Evolutionary conservation across 1,140 invertebrate species (phyloP).

Genomic region (Listronotus bonariensis): DNA sequence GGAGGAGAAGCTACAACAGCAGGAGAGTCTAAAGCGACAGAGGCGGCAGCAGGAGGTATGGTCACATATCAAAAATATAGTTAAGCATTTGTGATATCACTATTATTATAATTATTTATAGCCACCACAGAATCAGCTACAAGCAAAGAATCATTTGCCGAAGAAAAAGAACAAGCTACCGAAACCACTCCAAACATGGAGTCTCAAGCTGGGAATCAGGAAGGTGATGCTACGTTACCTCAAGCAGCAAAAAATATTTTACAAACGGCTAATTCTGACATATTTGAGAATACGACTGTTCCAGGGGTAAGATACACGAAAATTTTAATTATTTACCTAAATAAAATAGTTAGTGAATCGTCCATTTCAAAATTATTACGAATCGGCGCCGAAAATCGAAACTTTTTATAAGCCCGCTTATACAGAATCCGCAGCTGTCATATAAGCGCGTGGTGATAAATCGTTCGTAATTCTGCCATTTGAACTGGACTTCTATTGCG

Average conservation of each 20-base stretch:
- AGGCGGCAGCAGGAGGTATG: not conserved
- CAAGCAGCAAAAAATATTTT: constrained; percentile 18
- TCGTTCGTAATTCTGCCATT: no score
- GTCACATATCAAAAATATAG: not conserved
- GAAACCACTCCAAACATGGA: not conserved
- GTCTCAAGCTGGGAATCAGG: not conserved
- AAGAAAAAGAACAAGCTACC: not conserved
- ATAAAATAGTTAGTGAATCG: not conserved
- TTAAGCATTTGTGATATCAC: not conserved
- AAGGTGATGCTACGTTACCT: constrained; percentile 3
- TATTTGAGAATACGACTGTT: constrained; percentile 24
- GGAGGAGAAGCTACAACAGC: not conserved
- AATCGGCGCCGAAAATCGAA: no score
- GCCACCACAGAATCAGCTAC: not conserved
- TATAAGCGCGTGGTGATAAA: no score
- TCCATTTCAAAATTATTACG: not conserved
- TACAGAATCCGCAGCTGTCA: no score
- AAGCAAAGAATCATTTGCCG: not conserved
- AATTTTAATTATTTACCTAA: not conserved
- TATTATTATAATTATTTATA: not conserved
- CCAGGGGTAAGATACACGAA: constrained; percentile 7
- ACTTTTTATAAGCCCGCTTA: no score
- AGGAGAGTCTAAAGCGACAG: not conserved
- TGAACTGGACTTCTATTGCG: no score
- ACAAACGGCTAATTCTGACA: constrained; percentile 25